phyloP scores from a whole-genome alignment of 1,140 invertebrate genomes.

The Cydia splendana region DNA sequence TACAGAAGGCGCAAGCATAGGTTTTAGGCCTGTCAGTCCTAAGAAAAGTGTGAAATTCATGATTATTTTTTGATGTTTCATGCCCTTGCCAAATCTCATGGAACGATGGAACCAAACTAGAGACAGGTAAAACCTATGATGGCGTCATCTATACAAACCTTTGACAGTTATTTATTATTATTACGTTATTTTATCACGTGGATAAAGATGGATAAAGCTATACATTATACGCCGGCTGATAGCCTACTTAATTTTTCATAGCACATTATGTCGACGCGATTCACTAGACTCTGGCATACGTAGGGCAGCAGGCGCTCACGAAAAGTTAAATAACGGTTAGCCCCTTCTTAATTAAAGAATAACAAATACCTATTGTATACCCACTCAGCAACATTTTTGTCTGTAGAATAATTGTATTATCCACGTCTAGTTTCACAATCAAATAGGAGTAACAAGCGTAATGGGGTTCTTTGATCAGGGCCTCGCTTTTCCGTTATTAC shows the following conservation, averaged over 20 bases:
- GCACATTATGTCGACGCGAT: neutral
- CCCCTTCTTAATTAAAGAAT: neutral
- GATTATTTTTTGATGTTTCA: too few relatives aligned
- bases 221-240: too few relatives aligned
- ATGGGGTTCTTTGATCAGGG: slow-evolving; percentile 73
- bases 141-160: too few relatives aligned
- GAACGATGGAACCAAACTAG: too few relatives aligned
- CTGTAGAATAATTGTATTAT: slow-evolving; percentile 57
- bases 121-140: too few relatives aligned
- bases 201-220: too few relatives aligned
- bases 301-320: neutral
- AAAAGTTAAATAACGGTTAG: neutral
- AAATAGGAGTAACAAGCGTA: slow-evolving; percentile 68
- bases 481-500: slow-evolving; percentile 71
- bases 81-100: too few relatives aligned
- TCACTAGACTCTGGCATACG: neutral
- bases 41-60: too few relatives aligned
- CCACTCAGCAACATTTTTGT: neutral
- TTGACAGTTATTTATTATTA: too few relatives aligned
- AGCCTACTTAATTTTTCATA: neutral
- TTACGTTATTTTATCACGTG: too few relatives aligned
- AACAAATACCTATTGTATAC: neutral
- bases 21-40: too few relatives aligned
- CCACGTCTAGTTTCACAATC: slow-evolving; percentile 65
- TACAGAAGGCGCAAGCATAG: too few relatives aligned